Percentiles rank a stretch among this genome's conserved stretches.
Conservation (phyloP, 2,113 vertebrate species). For the Neoarius graeffei region DNA sequence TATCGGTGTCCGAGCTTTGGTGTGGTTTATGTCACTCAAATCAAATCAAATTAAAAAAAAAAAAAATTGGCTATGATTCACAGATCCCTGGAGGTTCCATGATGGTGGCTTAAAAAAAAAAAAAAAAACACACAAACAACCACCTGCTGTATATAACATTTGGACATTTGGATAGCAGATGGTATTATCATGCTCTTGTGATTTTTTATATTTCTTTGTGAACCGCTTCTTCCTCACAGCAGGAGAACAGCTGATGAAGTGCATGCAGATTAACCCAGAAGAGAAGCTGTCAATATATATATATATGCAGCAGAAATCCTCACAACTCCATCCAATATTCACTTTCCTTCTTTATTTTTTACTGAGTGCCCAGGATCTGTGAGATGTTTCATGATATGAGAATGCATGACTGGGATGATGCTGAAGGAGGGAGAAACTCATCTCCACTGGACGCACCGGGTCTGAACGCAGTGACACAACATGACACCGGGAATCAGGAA, state of each 20-base stretch:
- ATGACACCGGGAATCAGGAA: not conserved
- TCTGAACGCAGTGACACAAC: too few species aligned
- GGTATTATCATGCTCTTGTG: slow-evolving; percentile 7
- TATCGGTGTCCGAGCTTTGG: not conserved
- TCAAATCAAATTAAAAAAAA: not conserved
- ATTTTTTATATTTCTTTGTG: slow-evolving; percentile 2
- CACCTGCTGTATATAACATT: not conserved
- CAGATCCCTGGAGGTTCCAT: not conserved
- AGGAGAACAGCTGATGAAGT: slow-evolving; percentile 13
- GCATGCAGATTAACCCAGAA: slow-evolving; percentile 7
- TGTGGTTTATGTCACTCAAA: not conserved
- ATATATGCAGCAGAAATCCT: not conserved
- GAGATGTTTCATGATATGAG: not conserved
- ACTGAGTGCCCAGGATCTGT: not conserved
- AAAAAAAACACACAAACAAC: not conserved
- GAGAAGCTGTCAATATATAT: not conserved
- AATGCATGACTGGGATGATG: not conserved
- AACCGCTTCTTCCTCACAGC: not conserved
- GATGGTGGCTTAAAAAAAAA: not conserved
- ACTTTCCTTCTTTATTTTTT: not conserved
- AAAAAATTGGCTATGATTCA: not conserved
- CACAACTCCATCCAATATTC: not conserved
- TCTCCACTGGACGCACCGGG: not conserved
- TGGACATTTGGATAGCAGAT: slow-evolving; percentile 11
- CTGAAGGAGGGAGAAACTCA: not conserved